A percentile compares a stretch with the other conserved stretches of the same genome.
Evolutionary conservation across 1,140 invertebrate genomes (phyloP).

Genomic region (Lordiphosa clarofinis): DNA sequence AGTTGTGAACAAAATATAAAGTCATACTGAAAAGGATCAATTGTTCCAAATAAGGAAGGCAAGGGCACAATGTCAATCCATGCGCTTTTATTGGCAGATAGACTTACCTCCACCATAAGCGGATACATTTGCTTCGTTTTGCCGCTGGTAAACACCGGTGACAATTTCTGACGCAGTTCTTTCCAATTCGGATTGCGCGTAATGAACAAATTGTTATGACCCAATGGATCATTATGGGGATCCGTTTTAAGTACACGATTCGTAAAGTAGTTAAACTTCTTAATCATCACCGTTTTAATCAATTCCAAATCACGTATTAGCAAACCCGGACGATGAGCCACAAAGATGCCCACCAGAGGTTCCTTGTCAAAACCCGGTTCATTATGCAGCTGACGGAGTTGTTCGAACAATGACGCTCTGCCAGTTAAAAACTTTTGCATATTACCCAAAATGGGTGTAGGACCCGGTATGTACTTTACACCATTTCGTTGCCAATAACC

Average conservation of each 20-base stretch:
- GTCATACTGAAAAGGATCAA: too few relatives aligned
- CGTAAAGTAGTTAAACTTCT: constrained; percentile 79
- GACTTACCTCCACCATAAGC: constrained; percentile 75
- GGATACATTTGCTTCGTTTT: constrained; percentile 83
- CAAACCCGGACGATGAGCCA: constrained; percentile 78
- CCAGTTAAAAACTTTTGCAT: constrained; percentile 36
- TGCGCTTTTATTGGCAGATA: too few relatives aligned
- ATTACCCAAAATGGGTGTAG: constrained; percentile 71
- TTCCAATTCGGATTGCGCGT: constrained; percentile 79
- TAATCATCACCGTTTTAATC: constrained; percentile 81
- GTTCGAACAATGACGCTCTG: constrained; percentile 21
- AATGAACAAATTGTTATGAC: constrained; percentile 63
- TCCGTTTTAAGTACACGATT: constrained; percentile 57
- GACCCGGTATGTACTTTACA: constrained; percentile 68
- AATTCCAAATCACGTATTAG: constrained; percentile 81
- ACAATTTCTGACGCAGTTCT: constrained; percentile 80
- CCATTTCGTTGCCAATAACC: constrained; percentile 77
- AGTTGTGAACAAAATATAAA: too few relatives aligned
- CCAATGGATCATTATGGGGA: constrained; percentile 49
- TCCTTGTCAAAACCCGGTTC: constrained; percentile 44
- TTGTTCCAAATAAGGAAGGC: too few relatives aligned
- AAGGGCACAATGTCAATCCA: too few relatives aligned
- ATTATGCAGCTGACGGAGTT: constrained; percentile 41
- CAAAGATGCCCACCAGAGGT: constrained; percentile 73
- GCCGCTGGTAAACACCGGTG: constrained; percentile 81